Evolutionary conservation across 2,888 invertebrate species (phyloP), one percentile per base, ranked within the genome.

Genomic region (Acrobasis suavella): DNA sequence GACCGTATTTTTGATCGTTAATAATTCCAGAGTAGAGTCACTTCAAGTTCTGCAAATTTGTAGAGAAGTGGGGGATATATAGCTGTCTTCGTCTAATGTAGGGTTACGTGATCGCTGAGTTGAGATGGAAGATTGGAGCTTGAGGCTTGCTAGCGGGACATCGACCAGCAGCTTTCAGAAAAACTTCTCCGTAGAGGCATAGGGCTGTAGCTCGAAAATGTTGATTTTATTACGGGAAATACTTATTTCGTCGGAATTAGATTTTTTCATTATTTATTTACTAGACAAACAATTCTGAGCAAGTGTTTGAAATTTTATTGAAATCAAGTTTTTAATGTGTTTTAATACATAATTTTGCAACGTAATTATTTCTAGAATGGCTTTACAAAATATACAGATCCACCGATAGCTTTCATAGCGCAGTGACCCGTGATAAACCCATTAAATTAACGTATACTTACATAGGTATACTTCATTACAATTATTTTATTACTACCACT

Each of bases 131-230:
- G 69, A 81, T 71, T 67, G 75, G 78, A 83, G 86, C 85, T 87
- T 78, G 80, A 88, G 85, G 75, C 83, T 85, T 78, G 78, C 86
- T 91, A 91, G 91, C 90, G 91, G 91, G 91, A 91, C 91, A 91
- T 91, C 91, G 90, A 91, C 91, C 91, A 91, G 89, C 90, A 91
- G 89, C 91, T 91, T 91, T 90, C 87, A 89, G 89, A 91, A 91
- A 87, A 91, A 91, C 87, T 82, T 83, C 67, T 72, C 66, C 70
- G 77, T 63, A 77, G 73, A 71, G 65, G 65, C 72, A 69, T 67
- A 84, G 74, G 62, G 69, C 77, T 86, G 86, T 62, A 91, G 82
- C 88, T 88, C 67, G 75, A 60, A 84, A 83, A 79, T 63, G 38
- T 65, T 49, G 16, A 51, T 46, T 56, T 56, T 42, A 65, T 61